A percentile compares a stretch with the other conserved stretches of the same genome.
These are phyloP conservation scores for Lepidurus packardi DNA, from an alignment of 1,140 invertebrate genomes.

Conservation along the genomic window DNA sequence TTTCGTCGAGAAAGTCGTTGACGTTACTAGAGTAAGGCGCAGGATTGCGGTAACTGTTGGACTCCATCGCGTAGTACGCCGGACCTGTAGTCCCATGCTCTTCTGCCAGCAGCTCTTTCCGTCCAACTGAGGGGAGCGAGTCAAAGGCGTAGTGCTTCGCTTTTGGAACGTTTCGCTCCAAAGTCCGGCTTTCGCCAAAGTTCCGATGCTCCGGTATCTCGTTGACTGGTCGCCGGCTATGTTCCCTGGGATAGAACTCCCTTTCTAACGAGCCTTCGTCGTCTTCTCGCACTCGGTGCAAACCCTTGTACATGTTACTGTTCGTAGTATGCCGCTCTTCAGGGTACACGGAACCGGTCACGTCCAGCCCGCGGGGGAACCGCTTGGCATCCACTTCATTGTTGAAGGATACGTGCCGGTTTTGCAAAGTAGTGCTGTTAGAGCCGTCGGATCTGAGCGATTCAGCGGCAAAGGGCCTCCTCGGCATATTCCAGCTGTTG, in stretches of 20 bases:
- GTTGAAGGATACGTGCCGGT: conserved; percentile 12
- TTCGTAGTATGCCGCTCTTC: not conserved
- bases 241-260: not conserved
- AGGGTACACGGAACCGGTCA: not conserved
- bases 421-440: not conserved
- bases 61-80: not conserved
- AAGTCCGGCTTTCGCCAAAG: not conserved
- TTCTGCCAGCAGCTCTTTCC: not conserved
- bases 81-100: not conserved
- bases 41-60: not conserved
- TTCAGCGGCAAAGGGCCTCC: not conserved
- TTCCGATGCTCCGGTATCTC: not conserved
- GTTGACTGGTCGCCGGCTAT: not conserved
- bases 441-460: not conserved
- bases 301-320: not conserved
- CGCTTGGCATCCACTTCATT: not conserved
- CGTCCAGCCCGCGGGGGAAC: not conserved
- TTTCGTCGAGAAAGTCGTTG: not conserved
- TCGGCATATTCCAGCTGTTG: not conserved
- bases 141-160: not conserved
- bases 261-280: not conserved
- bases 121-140: not conserved
- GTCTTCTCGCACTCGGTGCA: not conserved
- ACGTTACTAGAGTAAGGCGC: not conserved
- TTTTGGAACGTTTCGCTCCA: not conserved